phyloP scores from a whole-genome alignment of 2,888 invertebrate genomes.

The Scaptomyza parva region DNA sequence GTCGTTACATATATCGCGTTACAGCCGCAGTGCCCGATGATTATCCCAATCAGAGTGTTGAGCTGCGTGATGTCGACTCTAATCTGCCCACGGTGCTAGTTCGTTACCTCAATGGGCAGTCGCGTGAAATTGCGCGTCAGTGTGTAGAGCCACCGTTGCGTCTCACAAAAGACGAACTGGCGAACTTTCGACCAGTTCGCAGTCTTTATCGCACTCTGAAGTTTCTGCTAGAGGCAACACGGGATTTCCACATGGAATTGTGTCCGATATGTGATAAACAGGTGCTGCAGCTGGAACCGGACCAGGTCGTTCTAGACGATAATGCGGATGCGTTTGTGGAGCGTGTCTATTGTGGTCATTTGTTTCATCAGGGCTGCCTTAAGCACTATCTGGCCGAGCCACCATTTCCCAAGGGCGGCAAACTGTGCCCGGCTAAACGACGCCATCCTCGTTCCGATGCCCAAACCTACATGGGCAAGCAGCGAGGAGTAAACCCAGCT shows the following conservation, averaged over 20 bases:
- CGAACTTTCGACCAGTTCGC: constrained; percentile 88
- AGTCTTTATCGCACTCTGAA: constrained; percentile 87
- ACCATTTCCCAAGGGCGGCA: constrained; percentile 90
- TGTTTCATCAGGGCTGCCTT: constrained; percentile 89
- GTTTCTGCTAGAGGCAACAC: constrained; percentile 88
- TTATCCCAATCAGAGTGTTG: constrained; percentile 86
- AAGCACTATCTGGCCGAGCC: constrained; percentile 89
- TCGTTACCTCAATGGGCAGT: constrained; percentile 88
- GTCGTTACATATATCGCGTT: constrained; percentile 87
- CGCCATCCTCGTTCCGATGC: constrained; percentile 83
- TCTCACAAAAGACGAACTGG: constrained; percentile 84
- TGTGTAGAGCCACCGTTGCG: constrained; percentile 89
- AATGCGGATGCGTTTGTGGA: constrained; percentile 87
- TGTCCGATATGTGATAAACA: constrained; percentile 88
- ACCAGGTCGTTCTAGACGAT: constrained; percentile 86
- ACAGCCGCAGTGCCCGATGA: constrained; percentile 87
- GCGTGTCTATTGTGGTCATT: constrained; percentile 90
- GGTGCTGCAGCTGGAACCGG: constrained; percentile 87
- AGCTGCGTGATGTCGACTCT: constrained; percentile 86
- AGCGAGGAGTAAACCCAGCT: constrained; percentile 63
- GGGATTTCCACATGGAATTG: constrained; percentile 87
- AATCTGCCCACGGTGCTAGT: constrained; percentile 88
- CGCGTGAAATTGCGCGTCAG: constrained; percentile 88
- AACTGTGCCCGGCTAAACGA: constrained; percentile 87
- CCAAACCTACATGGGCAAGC: constrained; percentile 73